phyloP scores from a whole-genome alignment of 2,888 invertebrate species.

The Vannuccia rotundouncinata region DNA sequence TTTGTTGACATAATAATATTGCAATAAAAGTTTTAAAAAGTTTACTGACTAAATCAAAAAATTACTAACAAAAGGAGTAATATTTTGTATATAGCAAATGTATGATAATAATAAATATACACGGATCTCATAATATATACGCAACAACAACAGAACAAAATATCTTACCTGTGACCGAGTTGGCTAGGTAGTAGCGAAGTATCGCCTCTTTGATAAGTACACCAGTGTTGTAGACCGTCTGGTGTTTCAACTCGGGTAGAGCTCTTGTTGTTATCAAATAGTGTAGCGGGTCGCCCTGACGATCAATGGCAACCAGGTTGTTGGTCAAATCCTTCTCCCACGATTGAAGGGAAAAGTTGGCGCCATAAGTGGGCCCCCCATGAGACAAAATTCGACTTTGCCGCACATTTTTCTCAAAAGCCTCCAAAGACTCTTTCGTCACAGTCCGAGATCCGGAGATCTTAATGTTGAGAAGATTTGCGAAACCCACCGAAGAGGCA shows the following conservation, averaged over 20 bases:
- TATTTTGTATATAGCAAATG: too few relatives aligned
- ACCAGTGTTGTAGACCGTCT: slow-evolving; percentile 42
- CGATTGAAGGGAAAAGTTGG: slow-evolving; percentile 43
- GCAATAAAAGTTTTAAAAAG: too few relatives aligned
- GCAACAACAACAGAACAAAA: too few relatives aligned
- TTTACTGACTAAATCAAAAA: too few relatives aligned
- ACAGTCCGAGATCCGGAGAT: neutral
- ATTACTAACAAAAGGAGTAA: too few relatives aligned
- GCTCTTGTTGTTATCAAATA: slow-evolving; percentile 44
- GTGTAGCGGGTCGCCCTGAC: slow-evolving; percentile 46
- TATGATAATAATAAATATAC: too few relatives aligned
- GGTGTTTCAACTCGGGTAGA: slow-evolving; percentile 45
- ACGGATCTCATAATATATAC: too few relatives aligned
- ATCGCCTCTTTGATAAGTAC: slow-evolving; percentile 44
- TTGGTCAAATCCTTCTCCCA: slow-evolving; percentile 44
- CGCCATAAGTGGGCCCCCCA: slow-evolving; percentile 45
- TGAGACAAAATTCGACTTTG: neutral
- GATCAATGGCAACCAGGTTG: slow-evolving; percentile 46
- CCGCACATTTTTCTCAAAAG: neutral
- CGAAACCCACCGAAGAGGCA: neutral
- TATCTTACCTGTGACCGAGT: neutral
- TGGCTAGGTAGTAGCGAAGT: slow-evolving; percentile 44
- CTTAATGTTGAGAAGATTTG: neutral
- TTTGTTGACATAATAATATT: too few relatives aligned
- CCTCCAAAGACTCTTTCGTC: neutral